Conservation (phyloP, 2,888 invertebrate species). For the Trachelus troglodyta region DNA sequence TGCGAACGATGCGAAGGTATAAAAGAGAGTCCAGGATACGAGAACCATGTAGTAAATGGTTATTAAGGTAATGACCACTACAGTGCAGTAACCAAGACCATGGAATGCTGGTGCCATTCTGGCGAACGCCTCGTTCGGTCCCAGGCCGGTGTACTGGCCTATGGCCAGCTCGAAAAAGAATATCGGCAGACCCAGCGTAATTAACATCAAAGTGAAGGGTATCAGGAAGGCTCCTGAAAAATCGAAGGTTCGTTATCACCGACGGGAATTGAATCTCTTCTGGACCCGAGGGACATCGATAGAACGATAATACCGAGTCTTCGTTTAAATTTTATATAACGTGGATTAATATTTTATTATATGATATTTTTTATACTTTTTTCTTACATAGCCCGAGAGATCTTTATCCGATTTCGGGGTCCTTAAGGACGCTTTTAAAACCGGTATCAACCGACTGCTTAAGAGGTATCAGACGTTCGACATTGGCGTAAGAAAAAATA, state of each 20-base stretch:
- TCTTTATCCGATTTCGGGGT: background rate
- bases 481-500: background rate
- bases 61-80: constrained; percentile 78
- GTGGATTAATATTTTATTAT: background rate
- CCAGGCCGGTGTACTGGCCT: constrained; percentile 83
- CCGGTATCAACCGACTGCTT: background rate
- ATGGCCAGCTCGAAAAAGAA: constrained; percentile 83
- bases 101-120: constrained; percentile 72
- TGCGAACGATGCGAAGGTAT: constrained; percentile 77
- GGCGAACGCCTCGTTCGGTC: constrained; percentile 75
- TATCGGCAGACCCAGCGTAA: constrained; percentile 82
- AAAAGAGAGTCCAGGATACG: constrained; percentile 82
- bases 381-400: background rate
- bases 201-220: constrained; percentile 79
- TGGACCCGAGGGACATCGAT: background rate
- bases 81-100: constrained; percentile 74
- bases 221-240: constrained; percentile 80
- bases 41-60: constrained; percentile 85
- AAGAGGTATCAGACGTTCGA: background rate
- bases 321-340: background rate
- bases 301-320: background rate
- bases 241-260: background rate
- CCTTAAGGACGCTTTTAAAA: too few species aligned
- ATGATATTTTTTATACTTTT: background rate
- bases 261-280: background rate